Evolutionary conservation across 2,113 vertebrate genomes (phyloP).

Genomic region (Bettongia penicillata): DNA sequence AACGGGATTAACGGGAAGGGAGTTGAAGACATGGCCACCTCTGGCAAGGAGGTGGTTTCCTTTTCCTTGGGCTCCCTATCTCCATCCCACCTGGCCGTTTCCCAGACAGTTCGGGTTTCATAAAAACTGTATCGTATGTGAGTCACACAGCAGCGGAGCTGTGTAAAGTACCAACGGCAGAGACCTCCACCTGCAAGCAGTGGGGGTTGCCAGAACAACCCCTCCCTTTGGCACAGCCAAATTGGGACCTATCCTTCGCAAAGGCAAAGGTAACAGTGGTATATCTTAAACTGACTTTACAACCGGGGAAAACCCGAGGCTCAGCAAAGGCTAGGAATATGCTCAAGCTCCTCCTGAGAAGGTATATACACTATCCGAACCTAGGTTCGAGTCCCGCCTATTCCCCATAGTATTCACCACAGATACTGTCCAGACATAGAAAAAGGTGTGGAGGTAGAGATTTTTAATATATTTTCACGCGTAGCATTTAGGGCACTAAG

Average conservation of each 20-base stretch:
- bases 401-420: neutral
- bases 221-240: neutral
- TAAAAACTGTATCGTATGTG: neutral
- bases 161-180: neutral
- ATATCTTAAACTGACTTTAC: neutral
- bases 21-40: neutral
- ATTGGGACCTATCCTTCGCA: neutral
- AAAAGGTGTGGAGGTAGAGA: neutral
- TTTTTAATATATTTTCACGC: neutral
- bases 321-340: neutral
- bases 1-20: neutral
- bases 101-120: neutral
- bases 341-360: neutral
- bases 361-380: neutral
- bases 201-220: neutral
- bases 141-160: neutral
- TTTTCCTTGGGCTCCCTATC: neutral
- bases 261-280: neutral
- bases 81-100: neutral
- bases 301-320: neutral
- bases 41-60: neutral
- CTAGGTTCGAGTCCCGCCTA: neutral
- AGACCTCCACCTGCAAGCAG: neutral
- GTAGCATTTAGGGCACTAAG: neutral
- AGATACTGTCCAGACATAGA: conserved; percentile 18